A percentile compares a stretch with the other conserved stretches of the same genome.
Evolutionary conservation across 2,888 invertebrate species (phyloP).

Genomic region (Oscheius sp.): DNA sequence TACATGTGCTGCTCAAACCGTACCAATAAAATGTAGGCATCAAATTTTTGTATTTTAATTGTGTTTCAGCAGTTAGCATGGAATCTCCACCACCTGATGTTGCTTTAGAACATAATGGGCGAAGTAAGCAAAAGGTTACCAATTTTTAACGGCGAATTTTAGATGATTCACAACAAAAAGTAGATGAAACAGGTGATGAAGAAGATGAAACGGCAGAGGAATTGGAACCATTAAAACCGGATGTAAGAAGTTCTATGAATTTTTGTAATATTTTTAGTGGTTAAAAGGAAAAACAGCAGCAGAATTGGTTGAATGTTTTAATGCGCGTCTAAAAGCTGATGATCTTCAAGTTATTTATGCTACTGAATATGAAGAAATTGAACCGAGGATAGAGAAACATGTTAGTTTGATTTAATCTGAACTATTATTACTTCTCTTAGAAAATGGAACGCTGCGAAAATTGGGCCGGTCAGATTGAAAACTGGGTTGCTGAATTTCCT

Average conservation of each 20-base stretch:
- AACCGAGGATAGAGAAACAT: background rate
- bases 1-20: no score
- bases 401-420: background rate
- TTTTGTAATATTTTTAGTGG: background rate
- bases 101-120: no score
- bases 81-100: no score
- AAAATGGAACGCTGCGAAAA: background rate
- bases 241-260: background rate
- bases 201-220: background rate
- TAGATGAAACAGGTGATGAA: background rate
- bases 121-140: no score
- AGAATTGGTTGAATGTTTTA: conserved; percentile 2
- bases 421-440: background rate
- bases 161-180: background rate
- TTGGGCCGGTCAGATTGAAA: no score
- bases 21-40: background rate
- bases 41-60: background rate
- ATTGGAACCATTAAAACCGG: background rate
- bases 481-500: no score
- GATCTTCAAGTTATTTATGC: background rate
- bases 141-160: background rate
- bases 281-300: background rate
- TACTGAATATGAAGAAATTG: conserved; percentile 8
- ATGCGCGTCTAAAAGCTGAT: background rate
- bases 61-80: background rate